A percentile compares a stretch with the other conserved stretches of the same genome.
Conservation (phyloP, 2,797 vertebrate species). For the Thalassophryne amazonica region DNA sequence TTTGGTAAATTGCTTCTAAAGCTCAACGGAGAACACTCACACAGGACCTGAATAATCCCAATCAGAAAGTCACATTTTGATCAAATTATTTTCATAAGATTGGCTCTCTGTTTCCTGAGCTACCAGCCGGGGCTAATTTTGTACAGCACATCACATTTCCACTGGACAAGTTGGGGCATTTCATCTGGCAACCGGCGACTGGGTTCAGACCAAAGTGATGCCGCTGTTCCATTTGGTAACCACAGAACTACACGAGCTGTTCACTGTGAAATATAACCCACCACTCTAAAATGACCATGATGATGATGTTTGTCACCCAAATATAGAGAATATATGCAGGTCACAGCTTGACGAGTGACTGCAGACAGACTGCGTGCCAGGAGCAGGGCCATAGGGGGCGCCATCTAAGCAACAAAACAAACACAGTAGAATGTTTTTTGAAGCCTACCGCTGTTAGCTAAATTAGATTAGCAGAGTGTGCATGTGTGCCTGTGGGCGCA, state of each 20-base stretch:
- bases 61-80: no score
- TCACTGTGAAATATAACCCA: constrained; percentile 33
- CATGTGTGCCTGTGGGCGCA: constrained; percentile 39
- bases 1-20: no score
- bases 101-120: no score
- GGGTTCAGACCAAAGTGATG: constrained; percentile 36
- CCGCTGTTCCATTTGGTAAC: constrained; percentile 50
- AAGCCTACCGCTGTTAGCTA: constrained; percentile 40
- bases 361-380: constrained; percentile 10
- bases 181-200: constrained; percentile 4
- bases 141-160: constrained; percentile 26
- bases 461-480: constrained; percentile 64
- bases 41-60: no score
- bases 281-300: constrained; percentile 15
- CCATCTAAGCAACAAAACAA: constrained; percentile 16
- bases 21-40: no score
- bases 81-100: no score
- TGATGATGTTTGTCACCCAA: constrained; percentile 38
- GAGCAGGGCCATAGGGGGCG: not conserved
- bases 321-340: constrained; percentile 32
- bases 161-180: constrained; percentile 41
- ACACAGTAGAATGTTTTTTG: constrained; percentile 20
- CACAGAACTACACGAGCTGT: constrained; percentile 33
- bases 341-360: constrained; percentile 20
- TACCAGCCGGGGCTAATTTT: constrained; percentile 14